A percentile compares a stretch with the other conserved stretches of the same genome.
phyloP scores from a whole-genome alignment of 1,140 invertebrate genomes.

The Trachymyrmex septentrionalis region DNA sequence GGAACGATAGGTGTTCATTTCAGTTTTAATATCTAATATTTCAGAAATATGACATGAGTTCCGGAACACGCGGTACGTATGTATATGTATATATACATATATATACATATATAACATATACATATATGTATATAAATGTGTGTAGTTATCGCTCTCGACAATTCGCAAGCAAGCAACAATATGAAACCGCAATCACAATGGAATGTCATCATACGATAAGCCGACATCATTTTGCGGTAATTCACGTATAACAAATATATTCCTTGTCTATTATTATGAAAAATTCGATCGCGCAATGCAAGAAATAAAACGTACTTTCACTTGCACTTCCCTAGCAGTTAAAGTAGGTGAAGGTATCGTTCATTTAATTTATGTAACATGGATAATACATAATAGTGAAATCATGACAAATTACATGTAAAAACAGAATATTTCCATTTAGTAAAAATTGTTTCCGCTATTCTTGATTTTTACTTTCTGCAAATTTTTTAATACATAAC shows the following conservation, averaged over 20 bases:
- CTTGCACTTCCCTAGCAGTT: background rate
- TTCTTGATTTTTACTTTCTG: background rate
- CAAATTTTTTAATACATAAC: background rate
- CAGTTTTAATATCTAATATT: slow-evolving; percentile 2
- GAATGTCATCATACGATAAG: slow-evolving; percentile 36
- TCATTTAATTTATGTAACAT: background rate
- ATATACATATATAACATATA: too few species aligned
- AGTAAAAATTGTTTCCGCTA: background rate
- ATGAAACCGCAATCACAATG: background rate
- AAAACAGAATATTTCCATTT: background rate
- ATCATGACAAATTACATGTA: background rate
- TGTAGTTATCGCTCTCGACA: background rate
- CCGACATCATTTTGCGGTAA: background rate
- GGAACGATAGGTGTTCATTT: background rate
- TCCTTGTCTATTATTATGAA: background rate
- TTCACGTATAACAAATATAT: too few species aligned
- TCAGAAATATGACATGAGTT: background rate
- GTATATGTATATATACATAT: background rate
- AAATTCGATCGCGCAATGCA: background rate
- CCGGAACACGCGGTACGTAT: background rate
- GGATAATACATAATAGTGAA: background rate
- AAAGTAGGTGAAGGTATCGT: background rate
- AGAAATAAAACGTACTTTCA: background rate
- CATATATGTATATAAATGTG: background rate
- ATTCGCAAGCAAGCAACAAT: background rate